Percentiles rank a stretch among this genome's conserved stretches.
phyloP scores from a whole-genome alignment of 2,797 vertebrate species.

The Danio albolineatus region DNA sequence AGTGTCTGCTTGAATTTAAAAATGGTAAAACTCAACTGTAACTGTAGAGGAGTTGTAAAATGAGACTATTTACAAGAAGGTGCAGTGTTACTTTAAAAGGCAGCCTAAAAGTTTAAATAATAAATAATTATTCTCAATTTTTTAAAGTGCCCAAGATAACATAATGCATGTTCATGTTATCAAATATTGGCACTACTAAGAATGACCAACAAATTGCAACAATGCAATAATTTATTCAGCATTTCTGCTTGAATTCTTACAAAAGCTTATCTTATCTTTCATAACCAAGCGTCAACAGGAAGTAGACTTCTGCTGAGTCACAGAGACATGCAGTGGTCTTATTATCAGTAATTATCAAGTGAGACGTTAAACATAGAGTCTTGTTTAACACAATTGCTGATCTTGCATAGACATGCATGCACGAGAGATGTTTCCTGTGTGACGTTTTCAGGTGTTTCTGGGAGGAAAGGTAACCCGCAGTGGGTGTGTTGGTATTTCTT shows the following conservation, averaged over 20 bases:
- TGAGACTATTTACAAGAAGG: too few species aligned
- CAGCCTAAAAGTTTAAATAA: too few species aligned
- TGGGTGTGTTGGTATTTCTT: slow-evolving; percentile 38
- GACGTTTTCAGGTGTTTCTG: not conserved
- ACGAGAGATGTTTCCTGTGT: slow-evolving; percentile 6
- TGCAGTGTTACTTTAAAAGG: too few species aligned
- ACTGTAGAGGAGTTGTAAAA: too few species aligned
- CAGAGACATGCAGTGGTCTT: not conserved
- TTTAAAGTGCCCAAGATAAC: too few species aligned
- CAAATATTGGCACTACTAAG: too few species aligned
- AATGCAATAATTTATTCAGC: not conserved
- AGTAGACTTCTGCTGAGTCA: not conserved
- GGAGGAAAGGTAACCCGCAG: not conserved
- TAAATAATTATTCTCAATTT: not conserved
- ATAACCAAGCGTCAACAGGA: slow-evolving; percentile 25
- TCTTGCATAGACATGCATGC: not conserved
- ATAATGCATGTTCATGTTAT: too few species aligned
- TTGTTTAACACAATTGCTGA: not conserved
- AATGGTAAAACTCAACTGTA: too few species aligned
- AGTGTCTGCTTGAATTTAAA: too few species aligned
- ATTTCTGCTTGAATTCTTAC: not conserved
- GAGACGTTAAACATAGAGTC: not conserved
- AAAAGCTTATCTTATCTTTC: slow-evolving; percentile 3
- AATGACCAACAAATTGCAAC: not conserved
- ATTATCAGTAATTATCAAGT: not conserved